A percentile compares a stretch with the other conserved stretches of the same genome.
Conservation (phyloP, 2,888 invertebrate genomes). For the Idaea straminata region DNA sequence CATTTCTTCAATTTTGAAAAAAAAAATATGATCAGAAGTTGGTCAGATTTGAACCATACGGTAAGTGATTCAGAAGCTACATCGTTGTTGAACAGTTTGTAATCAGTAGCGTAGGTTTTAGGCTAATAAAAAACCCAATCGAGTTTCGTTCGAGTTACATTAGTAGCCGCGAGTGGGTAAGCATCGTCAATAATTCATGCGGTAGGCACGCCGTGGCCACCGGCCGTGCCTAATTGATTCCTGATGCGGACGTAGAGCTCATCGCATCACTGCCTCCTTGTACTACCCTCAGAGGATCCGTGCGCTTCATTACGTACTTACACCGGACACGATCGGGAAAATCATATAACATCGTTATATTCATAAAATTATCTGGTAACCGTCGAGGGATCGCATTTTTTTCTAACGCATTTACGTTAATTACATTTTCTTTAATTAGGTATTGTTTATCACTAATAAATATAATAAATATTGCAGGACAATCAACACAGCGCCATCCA, state of each 20-base stretch:
- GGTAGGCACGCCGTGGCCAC: slow-evolving; percentile 72
- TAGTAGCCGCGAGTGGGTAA: slow-evolving; percentile 47
- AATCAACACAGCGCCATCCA: no score
- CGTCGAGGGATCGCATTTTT: neutral
- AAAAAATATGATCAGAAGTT: no score
- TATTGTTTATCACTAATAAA: neutral
- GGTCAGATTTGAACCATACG: no score
- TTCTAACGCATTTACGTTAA: neutral
- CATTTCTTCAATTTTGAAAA: no score
- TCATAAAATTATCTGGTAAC: slow-evolving; percentile 22
- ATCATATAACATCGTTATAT: slow-evolving; percentile 47
- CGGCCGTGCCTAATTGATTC: slow-evolving; percentile 78
- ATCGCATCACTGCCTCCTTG: slow-evolving; percentile 76
- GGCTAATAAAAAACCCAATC: neutral
- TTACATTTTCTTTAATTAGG: neutral
- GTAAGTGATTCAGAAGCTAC: no score
- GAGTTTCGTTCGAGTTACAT: slow-evolving; percentile 45
- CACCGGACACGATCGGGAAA: slow-evolving; percentile 48
- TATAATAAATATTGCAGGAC: no score
- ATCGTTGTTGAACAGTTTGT: no score
- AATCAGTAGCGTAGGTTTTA: no score
- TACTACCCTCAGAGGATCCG: slow-evolving; percentile 65
- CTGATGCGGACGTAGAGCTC: slow-evolving; percentile 73
- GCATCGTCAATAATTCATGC: slow-evolving; percentile 77
- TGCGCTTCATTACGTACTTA: slow-evolving; percentile 74